Percentiles rank a stretch among this genome's conserved stretches.
These are phyloP conservation scores for Girardinus metallicus DNA, from an alignment of 2,797 vertebrate species.

Conservation along the genomic window DNA sequence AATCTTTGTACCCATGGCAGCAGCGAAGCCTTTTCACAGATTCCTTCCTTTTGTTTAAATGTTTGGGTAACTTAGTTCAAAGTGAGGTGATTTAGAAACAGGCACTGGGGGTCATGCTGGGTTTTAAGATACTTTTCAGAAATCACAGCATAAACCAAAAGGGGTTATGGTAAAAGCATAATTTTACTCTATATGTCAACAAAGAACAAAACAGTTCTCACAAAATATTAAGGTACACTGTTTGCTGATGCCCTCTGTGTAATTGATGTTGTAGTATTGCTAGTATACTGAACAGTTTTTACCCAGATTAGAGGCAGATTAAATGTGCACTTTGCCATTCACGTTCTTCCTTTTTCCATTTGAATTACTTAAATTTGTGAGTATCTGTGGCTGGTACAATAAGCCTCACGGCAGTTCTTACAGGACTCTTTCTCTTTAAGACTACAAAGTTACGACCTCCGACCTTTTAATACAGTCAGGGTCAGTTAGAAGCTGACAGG, in stretches of 20 bases:
- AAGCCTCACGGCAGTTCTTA: neutral
- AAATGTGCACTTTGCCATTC: neutral
- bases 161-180: neutral
- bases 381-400: neutral
- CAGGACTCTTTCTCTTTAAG: neutral
- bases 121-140: neutral
- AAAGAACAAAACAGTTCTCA: neutral
- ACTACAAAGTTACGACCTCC: neutral
- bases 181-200: neutral
- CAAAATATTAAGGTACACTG: neutral
- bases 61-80: neutral
- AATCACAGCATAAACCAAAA: neutral
- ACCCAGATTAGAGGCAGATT: neutral
- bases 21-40: slow-evolving; percentile 1
- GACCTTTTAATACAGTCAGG: neutral
- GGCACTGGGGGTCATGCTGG: neutral
- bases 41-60: neutral
- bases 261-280: neutral
- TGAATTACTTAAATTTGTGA: no score
- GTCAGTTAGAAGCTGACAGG: neutral
- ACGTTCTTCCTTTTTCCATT: neutral
- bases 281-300: neutral
- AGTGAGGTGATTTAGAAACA: neutral
- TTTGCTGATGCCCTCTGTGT: neutral
- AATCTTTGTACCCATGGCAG: slow-evolving; percentile 51